Conservation (phyloP, 2,888 invertebrate genomes). For the Oxyscelio sp. region DNA sequence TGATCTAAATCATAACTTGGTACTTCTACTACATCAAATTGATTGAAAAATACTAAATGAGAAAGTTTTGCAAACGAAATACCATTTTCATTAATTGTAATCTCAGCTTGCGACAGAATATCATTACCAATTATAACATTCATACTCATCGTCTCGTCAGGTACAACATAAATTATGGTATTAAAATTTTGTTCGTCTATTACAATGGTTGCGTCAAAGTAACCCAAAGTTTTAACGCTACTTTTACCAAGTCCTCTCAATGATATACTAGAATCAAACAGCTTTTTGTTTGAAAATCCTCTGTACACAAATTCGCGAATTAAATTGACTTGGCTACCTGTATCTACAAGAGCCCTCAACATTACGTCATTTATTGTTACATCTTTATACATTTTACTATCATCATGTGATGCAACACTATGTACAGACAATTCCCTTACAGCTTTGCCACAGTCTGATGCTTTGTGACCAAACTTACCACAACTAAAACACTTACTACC, state of each 20-base stretch:
- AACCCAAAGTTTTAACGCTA: background rate
- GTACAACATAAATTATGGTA: slow-evolving; percentile 19
- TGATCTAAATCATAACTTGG: background rate
- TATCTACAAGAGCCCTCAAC: slow-evolving; percentile 14
- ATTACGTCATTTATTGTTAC: background rate
- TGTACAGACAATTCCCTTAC: background rate
- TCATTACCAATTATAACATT: slow-evolving; percentile 25
- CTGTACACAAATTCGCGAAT: background rate
- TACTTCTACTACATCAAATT: no score
- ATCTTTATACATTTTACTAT: slow-evolving; percentile 3
- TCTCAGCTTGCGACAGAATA: slow-evolving; percentile 18
- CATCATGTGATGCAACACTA: background rate
- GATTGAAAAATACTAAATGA: no score
- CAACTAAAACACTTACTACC: slow-evolving; percentile 45
- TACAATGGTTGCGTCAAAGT: background rate
- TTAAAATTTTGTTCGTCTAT: slow-evolving; percentile 3
- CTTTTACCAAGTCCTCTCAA: slow-evolving; percentile 33
- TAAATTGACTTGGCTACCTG: slow-evolving; percentile 21
- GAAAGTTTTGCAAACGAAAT: no score
- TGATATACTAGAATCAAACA: background rate
- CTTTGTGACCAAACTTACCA: slow-evolving; percentile 34
- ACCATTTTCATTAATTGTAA: no score
- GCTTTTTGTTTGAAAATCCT: no score
- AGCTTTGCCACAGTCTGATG: background rate
- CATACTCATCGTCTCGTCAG: slow-evolving; percentile 10